A percentile compares a stretch with the other conserved stretches of the same genome.
Evolutionary conservation across 2,888 invertebrate species (phyloP).

Genomic region (Drosophila borealis): DNA sequence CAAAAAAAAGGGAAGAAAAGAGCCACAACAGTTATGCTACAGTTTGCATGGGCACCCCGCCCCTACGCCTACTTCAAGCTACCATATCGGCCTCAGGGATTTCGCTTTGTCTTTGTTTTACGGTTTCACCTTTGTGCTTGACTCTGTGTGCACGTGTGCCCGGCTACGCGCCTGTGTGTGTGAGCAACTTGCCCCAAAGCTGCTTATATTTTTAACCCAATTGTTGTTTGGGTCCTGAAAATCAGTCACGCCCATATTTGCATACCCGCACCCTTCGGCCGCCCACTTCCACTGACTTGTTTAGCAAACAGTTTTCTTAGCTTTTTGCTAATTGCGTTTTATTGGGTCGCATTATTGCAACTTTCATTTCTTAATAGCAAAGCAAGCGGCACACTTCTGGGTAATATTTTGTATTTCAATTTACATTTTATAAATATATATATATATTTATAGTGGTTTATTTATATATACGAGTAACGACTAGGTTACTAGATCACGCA

Average conservation of each 20-base stretch:
- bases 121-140: constrained; percentile 16
- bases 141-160: not conserved
- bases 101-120: constrained; percentile 41
- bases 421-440: not conserved
- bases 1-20: not conserved
- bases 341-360: constrained; percentile 26
- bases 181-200: constrained; percentile 11
- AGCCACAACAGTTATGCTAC: constrained; percentile 10
- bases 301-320: constrained; percentile 8
- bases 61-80: constrained; percentile 5
- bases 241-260: constrained; percentile 31
- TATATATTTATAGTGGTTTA: not conserved
- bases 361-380: not conserved
- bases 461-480: not conserved
- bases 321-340: constrained; percentile 36
- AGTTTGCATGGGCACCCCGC: not conserved
- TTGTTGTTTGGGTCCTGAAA: constrained; percentile 29
- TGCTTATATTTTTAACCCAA: constrained; percentile 50
- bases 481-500: constrained; percentile 37
- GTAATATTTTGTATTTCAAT: not conserved
- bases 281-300: not conserved
- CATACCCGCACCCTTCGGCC: not conserved
- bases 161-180: not conserved
- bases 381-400: not conserved
- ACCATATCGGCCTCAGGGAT: constrained; percentile 33